Evolutionary conservation across 2,888 invertebrate species (phyloP).

Genomic region (Chelonus formosanus): DNA sequence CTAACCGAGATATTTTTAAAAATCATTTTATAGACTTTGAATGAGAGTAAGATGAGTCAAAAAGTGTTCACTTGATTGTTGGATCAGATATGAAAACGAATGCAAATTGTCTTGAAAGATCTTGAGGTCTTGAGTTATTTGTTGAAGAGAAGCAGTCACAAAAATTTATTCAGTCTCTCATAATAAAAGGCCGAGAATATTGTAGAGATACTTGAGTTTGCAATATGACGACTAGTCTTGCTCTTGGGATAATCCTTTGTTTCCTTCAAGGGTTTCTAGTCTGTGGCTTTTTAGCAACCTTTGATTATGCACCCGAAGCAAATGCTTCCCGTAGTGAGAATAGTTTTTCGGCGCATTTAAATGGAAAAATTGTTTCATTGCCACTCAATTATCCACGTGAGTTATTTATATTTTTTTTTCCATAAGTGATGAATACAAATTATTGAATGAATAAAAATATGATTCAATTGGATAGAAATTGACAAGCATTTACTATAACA

Average conservation of each 20-base stretch:
- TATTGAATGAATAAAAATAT: neutral
- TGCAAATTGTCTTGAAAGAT: conserved; percentile 6
- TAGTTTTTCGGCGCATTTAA: conserved; percentile 57
- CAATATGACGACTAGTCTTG: conserved; percentile 43
- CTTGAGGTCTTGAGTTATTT: conserved; percentile 10
- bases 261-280: conserved; percentile 62
- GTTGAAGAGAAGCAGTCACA: neutral
- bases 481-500: no score
- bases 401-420: conserved; percentile 38
- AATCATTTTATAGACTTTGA: neutral
- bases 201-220: conserved; percentile 6
- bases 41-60: no score
- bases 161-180: neutral
- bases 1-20: neutral
- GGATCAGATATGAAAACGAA: conserved; percentile 28
- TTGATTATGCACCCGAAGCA: conserved; percentile 64
- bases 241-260: conserved; percentile 55
- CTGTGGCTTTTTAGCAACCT: conserved; percentile 62
- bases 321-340: conserved; percentile 63
- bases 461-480: no score
- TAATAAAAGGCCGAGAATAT: neutral
- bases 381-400: conserved; percentile 56
- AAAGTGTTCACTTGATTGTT: conserved; percentile 13
- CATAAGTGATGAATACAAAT: conserved; percentile 8
- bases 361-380: conserved; percentile 52